Conservation (phyloP, 2,113 vertebrate species). For the Pterocles gutturalis region DNA sequence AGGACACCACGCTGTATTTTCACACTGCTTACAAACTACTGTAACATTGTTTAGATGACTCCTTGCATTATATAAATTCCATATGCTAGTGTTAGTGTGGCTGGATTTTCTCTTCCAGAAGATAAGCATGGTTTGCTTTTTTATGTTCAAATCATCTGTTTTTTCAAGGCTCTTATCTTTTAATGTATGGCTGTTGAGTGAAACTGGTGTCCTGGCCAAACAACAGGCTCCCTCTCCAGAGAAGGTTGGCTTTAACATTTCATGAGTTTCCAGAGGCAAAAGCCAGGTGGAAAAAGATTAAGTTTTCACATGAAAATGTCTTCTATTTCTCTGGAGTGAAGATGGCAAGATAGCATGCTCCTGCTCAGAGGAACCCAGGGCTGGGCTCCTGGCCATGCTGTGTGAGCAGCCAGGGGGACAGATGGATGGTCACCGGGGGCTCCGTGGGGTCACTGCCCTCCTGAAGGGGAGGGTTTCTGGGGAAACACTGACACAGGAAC, state of each 20-base stretch:
- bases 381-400: neutral
- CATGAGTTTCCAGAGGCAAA: neutral
- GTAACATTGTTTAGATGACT: neutral
- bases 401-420: neutral
- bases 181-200: neutral
- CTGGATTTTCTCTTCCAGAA: neutral
- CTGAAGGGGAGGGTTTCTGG: neutral
- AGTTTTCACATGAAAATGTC: neutral
- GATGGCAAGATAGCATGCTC: neutral
- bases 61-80: neutral
- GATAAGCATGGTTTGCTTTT: neutral
- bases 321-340: neutral
- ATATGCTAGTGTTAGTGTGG: neutral
- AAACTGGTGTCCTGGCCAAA: neutral
- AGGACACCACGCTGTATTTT: neutral
- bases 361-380: neutral
- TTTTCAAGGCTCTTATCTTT: neutral
- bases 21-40: neutral
- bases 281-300: neutral
- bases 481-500: neutral
- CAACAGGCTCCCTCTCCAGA: neutral
- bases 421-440: accelerated
- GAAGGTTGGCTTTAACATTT: neutral
- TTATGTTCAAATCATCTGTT: neutral
- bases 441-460: neutral